Evolutionary conservation across 2,113 vertebrate species (phyloP).

Genomic region (Solea solea): DNA sequence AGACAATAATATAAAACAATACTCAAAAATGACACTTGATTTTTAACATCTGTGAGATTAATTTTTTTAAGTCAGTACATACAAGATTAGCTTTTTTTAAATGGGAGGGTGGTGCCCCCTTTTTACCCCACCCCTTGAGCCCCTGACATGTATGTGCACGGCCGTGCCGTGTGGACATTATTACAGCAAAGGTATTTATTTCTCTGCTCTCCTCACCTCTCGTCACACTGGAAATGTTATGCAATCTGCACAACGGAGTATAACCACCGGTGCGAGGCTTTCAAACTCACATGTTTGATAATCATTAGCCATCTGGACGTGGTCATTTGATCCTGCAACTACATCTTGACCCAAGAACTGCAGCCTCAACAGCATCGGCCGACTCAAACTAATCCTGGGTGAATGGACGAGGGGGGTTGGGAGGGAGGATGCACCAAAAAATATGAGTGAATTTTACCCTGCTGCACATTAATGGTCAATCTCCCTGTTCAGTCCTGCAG

Average conservation of each 20-base stretch:
- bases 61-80: no score
- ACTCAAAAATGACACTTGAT: no score
- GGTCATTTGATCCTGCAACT: slow-evolving; percentile 80
- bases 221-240: slow-evolving; percentile 37
- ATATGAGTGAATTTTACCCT: slow-evolving; percentile 13
- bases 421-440: slow-evolving; percentile 25
- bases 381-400: slow-evolving; percentile 63
- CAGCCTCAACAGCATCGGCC: slow-evolving; percentile 68
- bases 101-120: no score
- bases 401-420: slow-evolving; percentile 1
- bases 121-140: no score
- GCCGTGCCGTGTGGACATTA: no score
- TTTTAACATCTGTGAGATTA: no score
- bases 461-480: neutral
- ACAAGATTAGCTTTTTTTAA: no score
- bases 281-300: slow-evolving; percentile 65
- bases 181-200: slow-evolving; percentile 44
- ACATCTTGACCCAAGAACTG: slow-evolving; percentile 69
- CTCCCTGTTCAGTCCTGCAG: neutral
- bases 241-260: slow-evolving; percentile 40
- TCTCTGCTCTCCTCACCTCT: neutral
- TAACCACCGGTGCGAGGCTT: slow-evolving; percentile 38
- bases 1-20: no score
- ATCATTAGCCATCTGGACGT: slow-evolving; percentile 81
- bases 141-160: no score